phyloP scores from a whole-genome alignment of 2,888 invertebrate genomes.

The Mactromeris polynyma region DNA sequence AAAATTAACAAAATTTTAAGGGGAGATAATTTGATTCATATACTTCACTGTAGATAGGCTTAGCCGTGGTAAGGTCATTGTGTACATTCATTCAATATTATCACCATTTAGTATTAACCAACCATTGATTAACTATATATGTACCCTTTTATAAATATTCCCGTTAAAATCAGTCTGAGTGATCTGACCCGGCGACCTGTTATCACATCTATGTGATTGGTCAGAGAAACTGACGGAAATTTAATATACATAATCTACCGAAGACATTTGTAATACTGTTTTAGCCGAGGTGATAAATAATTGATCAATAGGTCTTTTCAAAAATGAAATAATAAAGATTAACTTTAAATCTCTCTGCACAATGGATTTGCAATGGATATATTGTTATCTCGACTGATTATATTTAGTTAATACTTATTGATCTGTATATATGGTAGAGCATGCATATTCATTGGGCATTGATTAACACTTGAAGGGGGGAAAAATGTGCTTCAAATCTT shows the following conservation, averaged over 20 bases:
- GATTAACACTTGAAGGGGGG: background rate
- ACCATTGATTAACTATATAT: constrained; percentile 16
- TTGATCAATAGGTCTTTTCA: constrained; percentile 18
- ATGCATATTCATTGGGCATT: background rate
- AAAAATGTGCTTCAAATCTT: background rate
- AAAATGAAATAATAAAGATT: constrained; percentile 27
- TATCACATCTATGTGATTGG: constrained; percentile 14
- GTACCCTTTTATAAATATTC: background rate
- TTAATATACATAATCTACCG: constrained; percentile 23
- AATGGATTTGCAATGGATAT: constrained; percentile 31
- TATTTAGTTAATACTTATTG: constrained; percentile 25
- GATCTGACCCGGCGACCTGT: constrained; percentile 8
- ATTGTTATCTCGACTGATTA: constrained; percentile 21
- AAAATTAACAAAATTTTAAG: background rate
- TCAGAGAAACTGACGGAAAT: background rate
- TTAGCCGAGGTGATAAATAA: constrained; percentile 26
- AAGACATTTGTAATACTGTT: constrained; percentile 20
- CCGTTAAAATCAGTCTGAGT: background rate
- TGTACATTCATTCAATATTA: constrained; percentile 31
- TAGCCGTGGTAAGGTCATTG: background rate
- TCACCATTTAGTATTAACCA: constrained; percentile 26
- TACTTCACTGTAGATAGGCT: background rate
- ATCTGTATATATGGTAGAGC: background rate
- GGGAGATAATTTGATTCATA: constrained; percentile 14
- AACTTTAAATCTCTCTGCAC: constrained; percentile 31